These are phyloP conservation scores for Enteromius argenteus DNA, from an alignment of 2,797 vertebrate genomes.

Conservation along the genomic window DNA sequence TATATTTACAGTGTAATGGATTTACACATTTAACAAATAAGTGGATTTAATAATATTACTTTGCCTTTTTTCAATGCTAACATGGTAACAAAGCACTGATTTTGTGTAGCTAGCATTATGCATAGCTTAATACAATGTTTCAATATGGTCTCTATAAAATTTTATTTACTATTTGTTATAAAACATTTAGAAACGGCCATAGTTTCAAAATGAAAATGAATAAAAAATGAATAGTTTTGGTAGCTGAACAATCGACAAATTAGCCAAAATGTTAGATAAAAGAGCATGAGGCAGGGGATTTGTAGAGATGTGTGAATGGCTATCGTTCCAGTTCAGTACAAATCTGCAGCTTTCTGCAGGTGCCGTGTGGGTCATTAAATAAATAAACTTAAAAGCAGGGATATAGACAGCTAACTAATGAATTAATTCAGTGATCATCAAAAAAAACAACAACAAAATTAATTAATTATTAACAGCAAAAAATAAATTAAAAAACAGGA, in stretches of 20 bases:
- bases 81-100: not conserved
- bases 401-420: not conserved
- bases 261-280: not conserved
- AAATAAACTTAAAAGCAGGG: not conserved
- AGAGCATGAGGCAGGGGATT: not conserved
- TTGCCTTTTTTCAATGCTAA: not conserved
- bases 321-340: not conserved
- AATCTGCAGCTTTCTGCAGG: not conserved
- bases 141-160: not conserved
- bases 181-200: not conserved
- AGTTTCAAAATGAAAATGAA: not conserved
- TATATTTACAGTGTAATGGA: not conserved
- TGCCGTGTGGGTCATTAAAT: not conserved
- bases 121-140: not conserved
- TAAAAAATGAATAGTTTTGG: not conserved
- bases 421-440: not conserved
- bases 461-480: not conserved
- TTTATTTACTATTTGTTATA: not conserved
- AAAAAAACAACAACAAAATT: too few relatives aligned
- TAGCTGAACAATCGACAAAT: not conserved
- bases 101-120: not conserved
- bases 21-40: not conserved
- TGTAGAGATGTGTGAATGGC: not conserved
- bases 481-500: not conserved
- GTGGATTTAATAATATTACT: not conserved